These are phyloP conservation scores for Tinea trinotella DNA, from an alignment of 2,888 invertebrate species.

Conservation along the genomic window DNA sequence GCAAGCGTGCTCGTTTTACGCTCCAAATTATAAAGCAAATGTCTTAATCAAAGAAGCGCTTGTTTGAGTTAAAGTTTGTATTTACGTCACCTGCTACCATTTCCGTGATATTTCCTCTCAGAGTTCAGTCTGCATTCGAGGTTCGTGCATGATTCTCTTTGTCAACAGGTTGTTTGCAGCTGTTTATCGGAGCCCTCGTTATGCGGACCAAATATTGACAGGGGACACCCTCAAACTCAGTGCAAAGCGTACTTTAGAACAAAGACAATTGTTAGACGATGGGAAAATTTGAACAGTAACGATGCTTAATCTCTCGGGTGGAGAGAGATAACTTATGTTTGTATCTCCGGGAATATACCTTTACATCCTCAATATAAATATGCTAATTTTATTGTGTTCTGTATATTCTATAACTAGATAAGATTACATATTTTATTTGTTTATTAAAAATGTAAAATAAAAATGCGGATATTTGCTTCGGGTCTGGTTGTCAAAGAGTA, in stretches of 20 bases:
- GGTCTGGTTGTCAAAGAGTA: no score
- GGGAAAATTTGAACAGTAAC: not conserved
- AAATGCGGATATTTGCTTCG: no score
- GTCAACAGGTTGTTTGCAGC: slow-evolving; percentile 20
- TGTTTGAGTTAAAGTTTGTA: slow-evolving; percentile 13
- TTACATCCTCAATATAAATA: no score
- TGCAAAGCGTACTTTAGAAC: slow-evolving; percentile 2
- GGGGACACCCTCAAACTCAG: slow-evolving; percentile 24
- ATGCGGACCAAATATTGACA: slow-evolving; percentile 42
- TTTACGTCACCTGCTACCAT: slow-evolving; percentile 15
- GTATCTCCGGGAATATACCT: no score
- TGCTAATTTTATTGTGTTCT: no score
- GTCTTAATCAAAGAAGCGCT: slow-evolving; percentile 10
- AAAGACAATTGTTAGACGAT: not conserved
- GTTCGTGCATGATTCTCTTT: slow-evolving; percentile 13
- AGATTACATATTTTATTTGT: no score
- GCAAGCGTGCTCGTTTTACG: slow-evolving; percentile 7
- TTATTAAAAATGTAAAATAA: no score
- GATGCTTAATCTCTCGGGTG: not conserved
- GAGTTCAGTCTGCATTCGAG: slow-evolving; percentile 13
- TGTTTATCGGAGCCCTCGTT: slow-evolving; percentile 20
- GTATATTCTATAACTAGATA: no score
- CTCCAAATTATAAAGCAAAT: slow-evolving; percentile 8
- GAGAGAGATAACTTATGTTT: not conserved
- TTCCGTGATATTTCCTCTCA: slow-evolving; percentile 17